Evolutionary conservation across 2,797 vertebrate species (phyloP), one percentile per base, ranked within the genome.

Genomic region (Cuculus canorus): DNA sequence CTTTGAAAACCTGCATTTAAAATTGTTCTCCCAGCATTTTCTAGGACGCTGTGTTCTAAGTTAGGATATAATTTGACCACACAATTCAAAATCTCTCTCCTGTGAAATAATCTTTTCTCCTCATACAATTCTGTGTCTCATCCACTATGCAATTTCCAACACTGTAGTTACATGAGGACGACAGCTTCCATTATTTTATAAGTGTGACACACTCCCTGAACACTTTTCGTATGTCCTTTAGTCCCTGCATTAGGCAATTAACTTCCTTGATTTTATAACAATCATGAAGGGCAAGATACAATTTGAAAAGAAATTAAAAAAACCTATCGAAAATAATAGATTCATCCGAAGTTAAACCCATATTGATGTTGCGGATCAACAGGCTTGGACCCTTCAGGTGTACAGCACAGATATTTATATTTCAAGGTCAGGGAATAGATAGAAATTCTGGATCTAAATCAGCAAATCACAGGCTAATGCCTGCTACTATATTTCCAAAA

Each of bases 161-260:
- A 54, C 72, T 61, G 53, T 82, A 92, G 89, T 81, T 91, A 92
- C 8, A 9, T 53, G 87, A 93, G 91, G 84, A 85, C 79, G 92
- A 85, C 72, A 78, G 53, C 76, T 81, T 81, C 91, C 79, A 50
- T 91, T 81, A 90, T 92, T 93, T 90, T 57, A 25, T 86, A 96
- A 95, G 69, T 52, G 77, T 90, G 87, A 92, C 10, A 2, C 85
- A 87, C 45, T 91, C 79, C 72, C 92, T 60, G 37, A 93, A 79
- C 85, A 54, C 60, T 70, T 37, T 91, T 76, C 69, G 85, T 70
- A 64, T 45, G 85, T 71, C 61, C 72, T 88, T 83, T 52, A 64
- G 82, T 35, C 45, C 24, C 45, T 64, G 60, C 39, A 76, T 69
- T 64, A 57, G 50, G 61, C 48, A 90, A 68, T 5, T 3, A 61